Evolutionary conservation across 2,888 invertebrate genomes (phyloP), one percentile per base, ranked within the genome.

Genomic region (Metalampra italica): DNA sequence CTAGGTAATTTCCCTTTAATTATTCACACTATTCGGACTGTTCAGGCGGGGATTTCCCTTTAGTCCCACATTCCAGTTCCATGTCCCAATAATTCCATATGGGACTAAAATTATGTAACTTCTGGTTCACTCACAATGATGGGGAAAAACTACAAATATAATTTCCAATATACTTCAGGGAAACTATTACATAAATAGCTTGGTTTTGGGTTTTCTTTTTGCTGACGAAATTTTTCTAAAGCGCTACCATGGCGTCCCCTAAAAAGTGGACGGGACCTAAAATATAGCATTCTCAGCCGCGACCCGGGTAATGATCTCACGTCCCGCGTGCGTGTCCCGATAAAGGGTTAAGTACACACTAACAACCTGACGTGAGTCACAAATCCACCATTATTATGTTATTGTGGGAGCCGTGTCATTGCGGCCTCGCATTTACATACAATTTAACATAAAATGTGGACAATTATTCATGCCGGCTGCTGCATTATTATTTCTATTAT

Each of bases 281-380:
- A 51, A 57, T 56, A 3, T 29, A 34, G 34, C 42, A 36, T 40
- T 41, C 22, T 41, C 40, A 22, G 57, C 64, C 60, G 65, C 78
- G 81, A 78, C 83, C 84, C 82, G 64, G 60, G 76, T 86, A 88
- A 87, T 83, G 86, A 79, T 84, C 84, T 82, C 88, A 87, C 88
- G 88, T 87, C 75, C 86, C 78, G 79, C 78, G 84, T 86, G 87
- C 88, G 87, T 86, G 87, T 78, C 75, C 76, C 79, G 88, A 88
- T 89, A 86, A 88, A 88, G 88, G 88, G 88, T 88, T 89, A 88
- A 89, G 84, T 86, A 87, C 83, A 84, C 77, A 85, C 85, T 87
- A 87, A 88, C 87, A 84, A 84, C 84, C 80, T 83, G 82, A 86
- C 88, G 87, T 88, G 88, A 88, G 78, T 87, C 82, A 88, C 88